phyloP scores from a whole-genome alignment of 2,113 vertebrate genomes.

The Perccottus glenii region DNA sequence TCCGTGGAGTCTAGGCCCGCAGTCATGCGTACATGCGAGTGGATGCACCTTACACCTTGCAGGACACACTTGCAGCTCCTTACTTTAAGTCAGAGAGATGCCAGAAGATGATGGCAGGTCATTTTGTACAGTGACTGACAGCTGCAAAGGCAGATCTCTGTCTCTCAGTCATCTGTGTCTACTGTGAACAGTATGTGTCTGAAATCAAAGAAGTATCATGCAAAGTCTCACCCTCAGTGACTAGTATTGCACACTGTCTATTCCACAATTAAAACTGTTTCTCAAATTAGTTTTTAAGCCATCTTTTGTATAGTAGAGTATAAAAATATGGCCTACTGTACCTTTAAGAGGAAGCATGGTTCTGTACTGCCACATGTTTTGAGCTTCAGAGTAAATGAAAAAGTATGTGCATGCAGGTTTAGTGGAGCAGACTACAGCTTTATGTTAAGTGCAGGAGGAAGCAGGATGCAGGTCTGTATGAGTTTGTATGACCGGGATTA shows the following conservation, averaged over 20 bases:
- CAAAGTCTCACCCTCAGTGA: no score
- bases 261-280: no score
- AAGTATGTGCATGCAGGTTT: neutral
- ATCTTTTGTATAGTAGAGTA: neutral
- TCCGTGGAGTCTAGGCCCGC: neutral
- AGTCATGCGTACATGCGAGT: slow-evolving; percentile 7
- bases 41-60: neutral
- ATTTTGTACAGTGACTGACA: no score
- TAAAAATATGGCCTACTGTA: slow-evolving; percentile 2
- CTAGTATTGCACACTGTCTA: no score
- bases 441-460: neutral
- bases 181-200: no score
- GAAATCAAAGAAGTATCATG: no score
- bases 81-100: no score
- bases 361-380: slow-evolving; percentile 12
- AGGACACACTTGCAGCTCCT: no score
- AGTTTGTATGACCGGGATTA: neutral
- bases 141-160: no score
- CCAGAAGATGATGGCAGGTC: no score
- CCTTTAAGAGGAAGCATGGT: slow-evolving; percentile 10
- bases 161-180: no score
- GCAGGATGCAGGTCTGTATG: neutral
- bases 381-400: slow-evolving; percentile 4
- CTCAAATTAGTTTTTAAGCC: no score
- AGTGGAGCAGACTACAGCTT: neutral